A percentile compares a stretch with the other conserved stretches of the same genome.
These are phyloP conservation scores for Drosophila biarmipes DNA, from an alignment of 1,140 invertebrate species.

Conservation along the genomic window DNA sequence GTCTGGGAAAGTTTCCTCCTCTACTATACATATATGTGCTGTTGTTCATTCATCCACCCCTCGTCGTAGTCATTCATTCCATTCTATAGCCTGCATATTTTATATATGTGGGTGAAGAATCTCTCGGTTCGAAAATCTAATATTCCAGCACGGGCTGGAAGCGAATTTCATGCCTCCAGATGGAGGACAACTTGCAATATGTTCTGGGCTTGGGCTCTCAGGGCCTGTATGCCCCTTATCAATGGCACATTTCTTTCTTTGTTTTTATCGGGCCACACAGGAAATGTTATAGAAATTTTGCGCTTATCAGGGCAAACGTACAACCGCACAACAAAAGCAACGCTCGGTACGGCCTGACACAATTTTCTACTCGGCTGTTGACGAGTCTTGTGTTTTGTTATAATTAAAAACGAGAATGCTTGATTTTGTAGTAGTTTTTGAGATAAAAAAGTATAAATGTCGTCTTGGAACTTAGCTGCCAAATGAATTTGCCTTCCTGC, in stretches of 20 bases:
- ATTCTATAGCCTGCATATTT: conserved; percentile 52
- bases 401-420: conserved; percentile 46
- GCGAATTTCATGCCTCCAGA: conserved; percentile 29
- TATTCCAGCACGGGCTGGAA: conserved; percentile 41
- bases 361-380: conserved; percentile 30
- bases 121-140: conserved; percentile 46
- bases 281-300: conserved; percentile 70
- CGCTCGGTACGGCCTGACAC: conserved; percentile 33
- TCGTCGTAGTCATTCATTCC: not conserved
- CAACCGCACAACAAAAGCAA: conserved; percentile 8
- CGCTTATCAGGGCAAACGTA: conserved; percentile 51
- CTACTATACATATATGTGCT: conserved; percentile 2
- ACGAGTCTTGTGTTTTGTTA: conserved; percentile 48
- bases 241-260: conserved; percentile 41
- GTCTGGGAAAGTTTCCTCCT: conserved; percentile 50
- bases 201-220: not conserved
- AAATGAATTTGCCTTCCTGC: not conserved
- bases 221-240: conserved; percentile 19
- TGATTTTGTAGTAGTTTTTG: not conserved
- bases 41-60: conserved; percentile 16
- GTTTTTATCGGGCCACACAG: conserved; percentile 69
- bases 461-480: conserved; percentile 50
- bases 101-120: conserved; percentile 50
- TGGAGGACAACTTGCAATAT: conserved; percentile 38
- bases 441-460: conserved; percentile 2